Conservation (phyloP, 2,888 invertebrate genomes). For the Tachina lurida region DNA sequence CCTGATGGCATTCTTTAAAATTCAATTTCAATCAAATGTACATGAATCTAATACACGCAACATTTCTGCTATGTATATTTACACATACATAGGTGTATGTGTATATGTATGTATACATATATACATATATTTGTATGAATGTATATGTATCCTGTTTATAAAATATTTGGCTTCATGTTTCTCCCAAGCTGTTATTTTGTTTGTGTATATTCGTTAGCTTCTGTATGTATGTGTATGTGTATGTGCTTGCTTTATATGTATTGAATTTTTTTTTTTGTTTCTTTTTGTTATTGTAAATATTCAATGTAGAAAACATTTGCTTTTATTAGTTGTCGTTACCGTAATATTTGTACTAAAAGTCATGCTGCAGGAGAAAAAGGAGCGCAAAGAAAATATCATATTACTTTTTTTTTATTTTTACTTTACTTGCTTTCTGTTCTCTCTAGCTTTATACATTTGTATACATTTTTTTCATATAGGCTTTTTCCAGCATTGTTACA, state of each 20-base stretch:
- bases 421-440: too few relatives aligned
- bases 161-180: background rate
- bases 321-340: slow-evolving; percentile 54
- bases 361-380: slow-evolving; percentile 11
- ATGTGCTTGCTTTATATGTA: background rate
- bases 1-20: slow-evolving; percentile 68
- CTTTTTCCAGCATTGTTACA: slow-evolving; percentile 23
- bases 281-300: slow-evolving; percentile 13
- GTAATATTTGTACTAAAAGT: slow-evolving; percentile 15
- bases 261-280: background rate
- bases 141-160: background rate
- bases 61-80: slow-evolving; percentile 21
- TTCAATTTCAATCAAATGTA: slow-evolving; percentile 69
- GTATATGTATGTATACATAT: background rate
- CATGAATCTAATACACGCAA: slow-evolving; percentile 46
- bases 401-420: too few relatives aligned
- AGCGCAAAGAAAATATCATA: slow-evolving; percentile 2
- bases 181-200: background rate
- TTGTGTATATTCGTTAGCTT: background rate
- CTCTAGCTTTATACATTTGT: background rate
- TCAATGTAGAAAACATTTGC: slow-evolving; percentile 28
- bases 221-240: background rate
- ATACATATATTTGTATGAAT: background rate
- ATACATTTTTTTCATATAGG: background rate
- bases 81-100: background rate